Conservation (phyloP, 2,797 vertebrate species). For the Alectoris magna region DNA sequence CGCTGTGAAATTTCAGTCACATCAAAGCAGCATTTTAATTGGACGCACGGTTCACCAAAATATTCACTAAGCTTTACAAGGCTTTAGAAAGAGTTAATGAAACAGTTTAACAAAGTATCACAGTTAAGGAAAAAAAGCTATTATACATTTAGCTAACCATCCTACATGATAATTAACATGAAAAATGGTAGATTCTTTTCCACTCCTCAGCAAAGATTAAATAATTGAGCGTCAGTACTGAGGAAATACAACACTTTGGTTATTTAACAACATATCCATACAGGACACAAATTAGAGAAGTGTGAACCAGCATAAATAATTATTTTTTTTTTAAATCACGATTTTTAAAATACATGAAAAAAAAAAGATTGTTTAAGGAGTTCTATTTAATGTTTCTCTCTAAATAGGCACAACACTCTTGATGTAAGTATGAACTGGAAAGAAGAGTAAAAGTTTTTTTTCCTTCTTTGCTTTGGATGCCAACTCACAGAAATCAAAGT, state of each 20-base stretch:
- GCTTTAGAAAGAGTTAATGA: not conserved
- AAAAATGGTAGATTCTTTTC: slow-evolving; percentile 33
- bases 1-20: not conserved
- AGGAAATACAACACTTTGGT: slow-evolving; percentile 30
- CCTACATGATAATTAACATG: slow-evolving; percentile 21
- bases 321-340: not conserved
- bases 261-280: slow-evolving; percentile 15
- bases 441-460: not conserved
- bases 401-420: not conserved
- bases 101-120: not conserved
- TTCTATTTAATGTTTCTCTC: not conserved
- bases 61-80: not conserved
- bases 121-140: not conserved
- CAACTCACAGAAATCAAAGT: not conserved
- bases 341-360: not conserved
- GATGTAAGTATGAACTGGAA: not conserved
- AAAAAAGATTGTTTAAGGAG: not conserved
- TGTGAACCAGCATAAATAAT: slow-evolving; percentile 19
- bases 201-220: slow-evolving; percentile 33
- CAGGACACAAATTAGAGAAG: not conserved
- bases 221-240: slow-evolving; percentile 15
- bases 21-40: not conserved
- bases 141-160: slow-evolving; percentile 48
- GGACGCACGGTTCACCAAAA: not conserved
- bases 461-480: not conserved